A percentile compares a stretch with the other conserved stretches of the same genome.
Conservation (phyloP, 2,797 vertebrate species). For the Linurgus olivaceus region DNA sequence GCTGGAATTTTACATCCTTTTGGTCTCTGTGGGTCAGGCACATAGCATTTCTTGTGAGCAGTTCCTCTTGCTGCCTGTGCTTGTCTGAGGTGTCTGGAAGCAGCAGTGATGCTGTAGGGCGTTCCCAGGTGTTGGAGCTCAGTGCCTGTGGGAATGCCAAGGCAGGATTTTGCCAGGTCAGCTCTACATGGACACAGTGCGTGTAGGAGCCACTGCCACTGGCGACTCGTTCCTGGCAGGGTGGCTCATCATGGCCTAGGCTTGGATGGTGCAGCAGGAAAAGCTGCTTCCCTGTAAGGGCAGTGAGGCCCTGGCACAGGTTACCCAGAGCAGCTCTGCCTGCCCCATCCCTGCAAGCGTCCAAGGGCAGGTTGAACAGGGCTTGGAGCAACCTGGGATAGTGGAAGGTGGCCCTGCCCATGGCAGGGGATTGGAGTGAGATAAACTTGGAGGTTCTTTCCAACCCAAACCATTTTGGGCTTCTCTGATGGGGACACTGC, state of each 20-base stretch:
- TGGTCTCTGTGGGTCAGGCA: background rate
- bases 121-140: background rate
- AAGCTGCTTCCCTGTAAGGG: background rate
- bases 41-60: background rate
- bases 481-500: background rate
- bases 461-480: background rate
- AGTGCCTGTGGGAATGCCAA: background rate
- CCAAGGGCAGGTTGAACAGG: background rate
- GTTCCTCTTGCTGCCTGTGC: background rate
- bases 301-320: background rate
- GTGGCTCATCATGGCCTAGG: background rate
- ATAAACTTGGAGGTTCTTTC: background rate
- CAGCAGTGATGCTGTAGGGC: fast-evolving
- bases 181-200: fast-evolving
- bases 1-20: background rate
- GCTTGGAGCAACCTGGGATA: fast-evolving
- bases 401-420: background rate
- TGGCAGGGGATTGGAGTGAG: background rate
- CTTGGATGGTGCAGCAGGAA: background rate
- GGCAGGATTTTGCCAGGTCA: background rate
- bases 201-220: background rate
- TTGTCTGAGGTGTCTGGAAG: background rate
- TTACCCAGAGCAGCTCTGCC: background rate
- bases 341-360: background rate
- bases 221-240: background rate